Percentiles rank a stretch among this genome's conserved stretches.
Evolutionary conservation across 2,797 vertebrate species (phyloP).

Genomic region (Menidia menidia): DNA sequence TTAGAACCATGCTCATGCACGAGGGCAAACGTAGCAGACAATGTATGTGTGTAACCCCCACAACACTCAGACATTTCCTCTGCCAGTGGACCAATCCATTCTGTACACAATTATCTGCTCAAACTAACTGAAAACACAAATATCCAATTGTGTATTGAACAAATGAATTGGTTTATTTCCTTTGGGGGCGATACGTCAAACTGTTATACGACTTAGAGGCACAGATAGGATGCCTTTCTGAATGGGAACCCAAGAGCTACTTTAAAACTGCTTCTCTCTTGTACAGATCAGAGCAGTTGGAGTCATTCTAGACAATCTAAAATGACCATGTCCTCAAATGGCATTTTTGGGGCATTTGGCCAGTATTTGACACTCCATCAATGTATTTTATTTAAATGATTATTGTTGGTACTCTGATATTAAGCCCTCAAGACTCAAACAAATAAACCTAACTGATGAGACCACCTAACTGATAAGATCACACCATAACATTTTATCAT

Average conservation of each 20-base stretch:
- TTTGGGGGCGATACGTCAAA: conserved; percentile 47
- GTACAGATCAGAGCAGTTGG: conserved; percentile 1
- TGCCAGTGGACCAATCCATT: conserved; percentile 23
- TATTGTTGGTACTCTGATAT: background rate
- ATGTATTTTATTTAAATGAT: background rate
- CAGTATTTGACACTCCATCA: background rate
- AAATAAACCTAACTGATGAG: background rate
- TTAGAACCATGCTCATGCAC: conserved; percentile 6
- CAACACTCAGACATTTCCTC: conserved; percentile 7
- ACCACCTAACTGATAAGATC: background rate
- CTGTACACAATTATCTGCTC: conserved; percentile 33
- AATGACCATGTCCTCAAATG: too few relatives aligned
- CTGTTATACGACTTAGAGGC: conserved; percentile 45
- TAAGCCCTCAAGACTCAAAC: background rate
- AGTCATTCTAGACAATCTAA: too few relatives aligned
- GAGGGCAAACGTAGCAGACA: conserved; percentile 28
- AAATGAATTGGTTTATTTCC: conserved; percentile 53
- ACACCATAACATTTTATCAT: too few relatives aligned
- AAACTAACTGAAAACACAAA: conserved; percentile 35
- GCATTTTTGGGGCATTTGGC: background rate
- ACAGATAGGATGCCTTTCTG: conserved; percentile 42
- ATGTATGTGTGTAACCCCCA: background rate
- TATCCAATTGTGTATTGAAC: conserved; percentile 29
- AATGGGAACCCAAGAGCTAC: conserved; percentile 42
- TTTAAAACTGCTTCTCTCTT: conserved; percentile 25